phyloP scores from a whole-genome alignment of 1,140 invertebrate species.

The Bombus cullumanus region DNA sequence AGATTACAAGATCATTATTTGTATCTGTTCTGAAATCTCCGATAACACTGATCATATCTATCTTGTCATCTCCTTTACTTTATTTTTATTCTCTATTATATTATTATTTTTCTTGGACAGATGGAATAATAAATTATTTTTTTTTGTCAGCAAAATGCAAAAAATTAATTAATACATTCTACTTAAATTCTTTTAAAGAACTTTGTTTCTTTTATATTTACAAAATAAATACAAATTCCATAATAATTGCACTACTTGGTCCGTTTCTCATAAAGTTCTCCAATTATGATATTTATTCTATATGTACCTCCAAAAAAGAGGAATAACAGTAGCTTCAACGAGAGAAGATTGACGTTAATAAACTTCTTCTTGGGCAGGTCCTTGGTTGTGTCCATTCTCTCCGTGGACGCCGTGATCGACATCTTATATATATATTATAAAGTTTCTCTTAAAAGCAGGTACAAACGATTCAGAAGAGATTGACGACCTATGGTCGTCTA shows the following conservation, averaged over 20 bases:
- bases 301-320: slow-evolving; percentile 83
- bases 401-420: slow-evolving; percentile 69
- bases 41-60: too few species aligned
- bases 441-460: slow-evolving; percentile 4
- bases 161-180: too few species aligned
- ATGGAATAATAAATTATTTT: too few species aligned
- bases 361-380: slow-evolving; percentile 69
- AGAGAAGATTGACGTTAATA: slow-evolving; percentile 81
- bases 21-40: too few species aligned
- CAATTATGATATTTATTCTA: not conserved
- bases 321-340: slow-evolving; percentile 83
- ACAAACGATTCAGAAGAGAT: slow-evolving; percentile 22
- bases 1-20: too few species aligned
- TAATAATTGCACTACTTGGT: not conserved
- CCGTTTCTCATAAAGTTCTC: not conserved
- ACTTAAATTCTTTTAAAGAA: too few species aligned
- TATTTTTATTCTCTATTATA: too few species aligned
- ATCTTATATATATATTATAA: slow-evolving; percentile 41
- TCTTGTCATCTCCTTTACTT: too few species aligned
- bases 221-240: not conserved
- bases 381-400: slow-evolving; percentile 69
- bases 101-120: too few species aligned
- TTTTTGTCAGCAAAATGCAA: too few species aligned
- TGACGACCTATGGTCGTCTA: slow-evolving; percentile 33
- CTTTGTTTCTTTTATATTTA: not conserved